phyloP scores from a whole-genome alignment of 2,888 invertebrate genomes.

The Trichopria drosophilae region DNA sequence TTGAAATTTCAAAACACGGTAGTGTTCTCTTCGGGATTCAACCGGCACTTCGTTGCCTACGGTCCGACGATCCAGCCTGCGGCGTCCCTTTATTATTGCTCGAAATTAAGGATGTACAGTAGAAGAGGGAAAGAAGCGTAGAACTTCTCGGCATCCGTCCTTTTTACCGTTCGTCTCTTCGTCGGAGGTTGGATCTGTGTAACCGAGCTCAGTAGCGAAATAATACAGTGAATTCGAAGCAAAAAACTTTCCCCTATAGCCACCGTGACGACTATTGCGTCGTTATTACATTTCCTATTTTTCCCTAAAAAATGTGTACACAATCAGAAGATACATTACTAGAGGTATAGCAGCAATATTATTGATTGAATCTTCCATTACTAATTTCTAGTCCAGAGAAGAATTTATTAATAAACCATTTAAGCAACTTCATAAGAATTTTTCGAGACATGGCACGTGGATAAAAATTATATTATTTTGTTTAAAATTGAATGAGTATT shows the following conservation, averaged over 20 bases:
- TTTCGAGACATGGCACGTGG: no score
- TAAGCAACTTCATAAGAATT: no score
- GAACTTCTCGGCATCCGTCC: background rate
- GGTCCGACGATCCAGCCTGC: constrained; percentile 32
- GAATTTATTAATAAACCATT: no score
- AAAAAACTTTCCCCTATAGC: no score
- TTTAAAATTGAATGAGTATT: no score
- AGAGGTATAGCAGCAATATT: no score
- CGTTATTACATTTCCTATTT: constrained; percentile 8
- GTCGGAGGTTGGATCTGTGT: no score
- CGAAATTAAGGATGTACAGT: constrained; percentile 34
- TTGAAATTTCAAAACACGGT: background rate
- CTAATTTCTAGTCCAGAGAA: no score
- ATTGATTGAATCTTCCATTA: no score
- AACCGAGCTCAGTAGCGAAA: constrained; percentile 6
- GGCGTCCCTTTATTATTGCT: constrained; percentile 43
- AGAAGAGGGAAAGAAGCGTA: background rate
- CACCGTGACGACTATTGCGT: background rate
- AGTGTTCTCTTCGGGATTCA: constrained; percentile 8
- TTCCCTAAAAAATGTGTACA: background rate
- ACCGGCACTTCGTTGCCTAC: constrained; percentile 37
- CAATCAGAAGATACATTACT: no score
- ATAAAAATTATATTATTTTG: no score
- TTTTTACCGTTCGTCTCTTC: constrained; percentile 2
- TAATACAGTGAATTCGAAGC: constrained; percentile 12